Conservation (phyloP, 2,888 invertebrate species). For the Pandemis cinnamomeana region DNA sequence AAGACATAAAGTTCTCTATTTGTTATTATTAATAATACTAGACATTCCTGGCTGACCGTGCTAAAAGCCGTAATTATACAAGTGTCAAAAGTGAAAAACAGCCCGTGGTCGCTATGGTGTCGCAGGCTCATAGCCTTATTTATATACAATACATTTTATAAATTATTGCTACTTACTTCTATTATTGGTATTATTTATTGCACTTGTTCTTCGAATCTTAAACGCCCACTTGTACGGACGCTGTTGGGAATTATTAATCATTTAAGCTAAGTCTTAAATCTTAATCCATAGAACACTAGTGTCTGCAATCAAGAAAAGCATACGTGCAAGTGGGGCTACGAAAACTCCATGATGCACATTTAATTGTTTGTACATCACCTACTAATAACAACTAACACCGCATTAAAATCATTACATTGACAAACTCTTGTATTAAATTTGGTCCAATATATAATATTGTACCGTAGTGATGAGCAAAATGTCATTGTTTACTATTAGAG, state of each 20-base stretch:
- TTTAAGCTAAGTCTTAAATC: neutral
- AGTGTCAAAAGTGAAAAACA: slow-evolving; percentile 36
- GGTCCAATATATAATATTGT: slow-evolving; percentile 15
- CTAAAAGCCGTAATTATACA: slow-evolving; percentile 25
- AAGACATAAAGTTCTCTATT: slow-evolving; percentile 11
- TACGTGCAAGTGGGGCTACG: slow-evolving; percentile 11
- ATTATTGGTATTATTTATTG: slow-evolving; percentile 28
- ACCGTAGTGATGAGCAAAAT: neutral
- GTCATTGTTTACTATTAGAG: neutral
- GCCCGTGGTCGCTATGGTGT: slow-evolving; percentile 22
- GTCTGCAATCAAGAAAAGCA: slow-evolving; percentile 9
- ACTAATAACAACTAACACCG: slow-evolving; percentile 5
- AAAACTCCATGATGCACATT: neutral
- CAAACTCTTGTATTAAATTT: neutral
- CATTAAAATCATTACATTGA: slow-evolving; percentile 4
- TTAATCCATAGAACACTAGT: slow-evolving; percentile 10
- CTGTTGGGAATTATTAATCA: neutral
- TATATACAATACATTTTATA: slow-evolving; percentile 28
- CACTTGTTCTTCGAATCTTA: slow-evolving; percentile 11
- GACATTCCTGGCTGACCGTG: slow-evolving; percentile 29
- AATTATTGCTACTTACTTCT: slow-evolving; percentile 24
- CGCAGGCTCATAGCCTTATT: slow-evolving; percentile 19
- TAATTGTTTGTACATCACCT: neutral
- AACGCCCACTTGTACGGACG: neutral
- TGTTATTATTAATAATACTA: slow-evolving; percentile 8